Evolutionary conservation across 2,113 vertebrate genomes (phyloP).

Genomic region (Hassar affinis): DNA sequence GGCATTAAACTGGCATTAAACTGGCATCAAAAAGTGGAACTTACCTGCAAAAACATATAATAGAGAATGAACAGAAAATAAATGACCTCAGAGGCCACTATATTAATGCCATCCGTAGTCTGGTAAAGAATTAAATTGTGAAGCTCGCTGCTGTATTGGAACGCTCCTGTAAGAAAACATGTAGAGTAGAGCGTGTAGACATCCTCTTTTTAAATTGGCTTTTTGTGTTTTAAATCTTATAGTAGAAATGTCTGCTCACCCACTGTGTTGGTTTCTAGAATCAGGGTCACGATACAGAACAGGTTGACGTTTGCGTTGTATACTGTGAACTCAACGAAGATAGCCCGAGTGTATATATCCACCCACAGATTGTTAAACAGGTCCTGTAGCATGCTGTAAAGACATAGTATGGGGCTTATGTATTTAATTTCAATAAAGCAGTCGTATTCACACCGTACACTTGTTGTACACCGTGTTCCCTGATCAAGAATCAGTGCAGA

Average conservation of each 20-base stretch:
- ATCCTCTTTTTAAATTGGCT: neutral
- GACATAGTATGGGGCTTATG: neutral
- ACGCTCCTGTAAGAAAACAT: conserved; percentile 76
- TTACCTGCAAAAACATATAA: conserved; percentile 91
- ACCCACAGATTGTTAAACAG: conserved; percentile 87
- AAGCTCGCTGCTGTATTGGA: conserved; percentile 77
- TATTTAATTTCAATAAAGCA: neutral
- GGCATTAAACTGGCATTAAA: too few species aligned
- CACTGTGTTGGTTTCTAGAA: conserved; percentile 84
- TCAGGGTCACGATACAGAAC: conserved; percentile 85
- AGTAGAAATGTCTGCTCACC: conserved; percentile 68
- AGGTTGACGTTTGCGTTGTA: conserved; percentile 96
- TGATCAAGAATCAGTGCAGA: neutral
- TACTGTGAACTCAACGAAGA: conserved; percentile 92
- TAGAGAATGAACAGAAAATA: conserved; percentile 90
- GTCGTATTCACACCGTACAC: neutral
- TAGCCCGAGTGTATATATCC: conserved; percentile 83
- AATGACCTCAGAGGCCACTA: conserved; percentile 82
- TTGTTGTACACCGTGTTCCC: too few species aligned
- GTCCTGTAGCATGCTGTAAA: conserved; percentile 79
- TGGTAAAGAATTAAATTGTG: conserved; percentile 87
- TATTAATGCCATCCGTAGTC: conserved; percentile 83
- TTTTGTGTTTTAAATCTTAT: neutral
- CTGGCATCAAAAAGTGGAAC: conserved; percentile 2
- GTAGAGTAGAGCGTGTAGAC: neutral